Conservation (phyloP, 2,113 vertebrate genomes). For the Daboia siamensis region DNA sequence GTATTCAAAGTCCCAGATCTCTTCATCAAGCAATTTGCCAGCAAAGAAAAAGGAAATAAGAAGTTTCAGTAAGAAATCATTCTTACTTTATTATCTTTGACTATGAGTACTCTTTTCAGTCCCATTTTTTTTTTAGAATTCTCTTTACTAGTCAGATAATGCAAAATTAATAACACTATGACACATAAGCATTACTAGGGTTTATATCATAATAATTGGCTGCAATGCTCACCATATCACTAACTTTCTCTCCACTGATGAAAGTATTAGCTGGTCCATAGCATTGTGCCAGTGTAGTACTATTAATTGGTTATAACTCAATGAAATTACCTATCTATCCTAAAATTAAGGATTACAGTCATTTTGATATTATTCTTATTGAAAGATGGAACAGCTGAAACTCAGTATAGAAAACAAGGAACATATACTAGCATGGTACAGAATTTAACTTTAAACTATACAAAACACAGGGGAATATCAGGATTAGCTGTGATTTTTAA, state of each 20-base stretch:
- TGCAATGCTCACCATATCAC: constrained; percentile 19
- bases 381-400: background rate
- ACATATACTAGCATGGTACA: background rate
- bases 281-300: background rate
- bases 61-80: background rate
- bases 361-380: background rate
- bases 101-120: background rate
- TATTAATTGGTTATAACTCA: background rate
- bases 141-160: background rate
- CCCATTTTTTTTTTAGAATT: background rate
- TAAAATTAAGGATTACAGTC: background rate
- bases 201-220: background rate
- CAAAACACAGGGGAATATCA: background rate
- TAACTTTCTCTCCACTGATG: background rate
- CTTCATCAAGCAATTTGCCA: background rate
- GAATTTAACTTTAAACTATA: background rate
- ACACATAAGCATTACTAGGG: background rate
- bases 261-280: background rate
- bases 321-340: background rate
- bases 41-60: background rate
- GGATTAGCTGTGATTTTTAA: constrained; percentile 19
- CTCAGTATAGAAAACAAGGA: background rate
- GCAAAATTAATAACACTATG: background rate
- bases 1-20: background rate
- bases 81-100: background rate